Conservation (phyloP, 2,113 vertebrate species). For the Triplophysa rosa region DNA sequence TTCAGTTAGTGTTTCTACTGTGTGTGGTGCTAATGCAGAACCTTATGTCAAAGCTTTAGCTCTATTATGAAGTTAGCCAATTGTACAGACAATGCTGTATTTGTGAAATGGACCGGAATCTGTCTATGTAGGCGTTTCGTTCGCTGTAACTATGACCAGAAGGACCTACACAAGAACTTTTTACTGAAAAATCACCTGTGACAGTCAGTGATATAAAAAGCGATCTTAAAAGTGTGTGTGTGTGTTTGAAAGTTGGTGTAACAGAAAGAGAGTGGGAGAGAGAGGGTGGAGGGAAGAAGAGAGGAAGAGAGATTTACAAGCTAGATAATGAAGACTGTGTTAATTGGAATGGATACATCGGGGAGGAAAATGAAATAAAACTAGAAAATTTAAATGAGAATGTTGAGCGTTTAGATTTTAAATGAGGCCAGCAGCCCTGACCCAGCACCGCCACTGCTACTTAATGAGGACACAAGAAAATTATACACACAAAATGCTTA, state of each 20-base stretch:
- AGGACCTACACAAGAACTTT: not conserved
- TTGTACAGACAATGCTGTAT: not conserved
- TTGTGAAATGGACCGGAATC: not conserved
- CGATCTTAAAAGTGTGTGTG: not conserved
- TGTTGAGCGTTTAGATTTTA: slow-evolving; percentile 58
- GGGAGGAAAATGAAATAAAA: slow-evolving; percentile 56
- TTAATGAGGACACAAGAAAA: slow-evolving; percentile 58
- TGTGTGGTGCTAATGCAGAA: not conserved
- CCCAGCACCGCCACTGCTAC: slow-evolving; percentile 44
- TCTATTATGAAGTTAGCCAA: not conserved
- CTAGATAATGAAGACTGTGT: slow-evolving; percentile 58
- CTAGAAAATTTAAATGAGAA: slow-evolving; percentile 52
- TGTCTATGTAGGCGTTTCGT: slow-evolving; percentile 18
- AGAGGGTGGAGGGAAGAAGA: not conserved
- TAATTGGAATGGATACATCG: slow-evolving; percentile 60
- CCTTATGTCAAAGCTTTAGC: not conserved
- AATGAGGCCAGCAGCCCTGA: slow-evolving; percentile 60
- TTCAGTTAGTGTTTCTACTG: not conserved
- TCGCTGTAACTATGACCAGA: not conserved
- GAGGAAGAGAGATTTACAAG: slow-evolving; percentile 28
- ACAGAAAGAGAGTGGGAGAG: slow-evolving; percentile 8
- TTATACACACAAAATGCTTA: slow-evolving; percentile 40
- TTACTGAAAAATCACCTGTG: not conserved
- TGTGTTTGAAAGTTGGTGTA: no score
- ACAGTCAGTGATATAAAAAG: not conserved